Conservation (phyloP, 1,140 invertebrate species). For the Pissodes strobi region DNA sequence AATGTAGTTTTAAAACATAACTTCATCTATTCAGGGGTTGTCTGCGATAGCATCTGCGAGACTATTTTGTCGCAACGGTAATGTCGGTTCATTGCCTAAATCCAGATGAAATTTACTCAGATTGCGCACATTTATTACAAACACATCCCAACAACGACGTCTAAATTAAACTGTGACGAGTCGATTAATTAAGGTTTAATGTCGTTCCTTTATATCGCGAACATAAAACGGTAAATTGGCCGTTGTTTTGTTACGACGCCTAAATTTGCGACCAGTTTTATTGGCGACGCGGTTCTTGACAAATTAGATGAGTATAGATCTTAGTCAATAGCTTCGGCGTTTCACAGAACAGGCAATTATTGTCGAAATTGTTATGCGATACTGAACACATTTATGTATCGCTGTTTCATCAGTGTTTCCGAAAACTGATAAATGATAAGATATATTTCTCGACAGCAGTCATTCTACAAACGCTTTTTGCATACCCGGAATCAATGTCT, state of each 20-base stretch:
- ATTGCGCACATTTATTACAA: slow-evolving; percentile 26
- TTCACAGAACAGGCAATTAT: too few species aligned
- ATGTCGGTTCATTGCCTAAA: slow-evolving; percentile 1
- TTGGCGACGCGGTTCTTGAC: slow-evolving; percentile 1
- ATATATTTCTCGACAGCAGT: too few species aligned
- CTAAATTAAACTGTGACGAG: slow-evolving; percentile 40
- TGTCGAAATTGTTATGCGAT: too few species aligned
- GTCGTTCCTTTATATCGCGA: slow-evolving; percentile 26
- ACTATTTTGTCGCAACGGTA: too few species aligned
- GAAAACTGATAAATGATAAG: too few species aligned
- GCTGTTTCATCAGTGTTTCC: too few species aligned
- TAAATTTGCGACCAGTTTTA: slow-evolving; percentile 15
- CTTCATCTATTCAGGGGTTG: too few species aligned
- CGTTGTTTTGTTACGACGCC: slow-evolving; percentile 15
- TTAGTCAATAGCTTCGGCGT: slow-evolving; percentile 7
- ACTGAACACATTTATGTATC: too few species aligned
- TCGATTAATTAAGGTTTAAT: slow-evolving; percentile 36
- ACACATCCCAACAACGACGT: slow-evolving; percentile 30
- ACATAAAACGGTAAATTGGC: slow-evolving; percentile 29
- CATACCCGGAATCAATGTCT: too few species aligned
- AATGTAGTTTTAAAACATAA: too few species aligned
- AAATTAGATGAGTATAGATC: slow-evolving; percentile 5
- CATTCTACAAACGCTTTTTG: too few species aligned
- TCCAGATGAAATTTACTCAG: slow-evolving; percentile 7
- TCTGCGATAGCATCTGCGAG: too few species aligned